Evolutionary conservation across 2,113 vertebrate species (phyloP).

Genomic region (Oreocharis arfaki): DNA sequence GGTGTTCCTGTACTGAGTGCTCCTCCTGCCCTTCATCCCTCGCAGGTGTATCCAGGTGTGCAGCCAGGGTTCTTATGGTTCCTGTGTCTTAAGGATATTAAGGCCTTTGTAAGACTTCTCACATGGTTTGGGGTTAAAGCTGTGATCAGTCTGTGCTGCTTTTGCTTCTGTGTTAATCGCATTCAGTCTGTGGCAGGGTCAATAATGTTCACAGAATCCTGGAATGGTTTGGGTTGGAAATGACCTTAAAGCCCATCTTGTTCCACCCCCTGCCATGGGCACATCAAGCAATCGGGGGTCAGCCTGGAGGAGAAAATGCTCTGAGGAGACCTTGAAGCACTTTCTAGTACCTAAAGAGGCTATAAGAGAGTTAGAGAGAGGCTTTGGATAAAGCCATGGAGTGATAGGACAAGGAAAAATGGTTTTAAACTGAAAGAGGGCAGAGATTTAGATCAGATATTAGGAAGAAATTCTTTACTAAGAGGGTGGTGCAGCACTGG

Average conservation of each 20-base stretch:
- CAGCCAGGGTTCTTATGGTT: neutral
- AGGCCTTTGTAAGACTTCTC: neutral
- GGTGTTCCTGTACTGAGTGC: too few relatives aligned
- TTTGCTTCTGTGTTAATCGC: neutral
- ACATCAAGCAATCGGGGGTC: neutral
- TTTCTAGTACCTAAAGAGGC: neutral
- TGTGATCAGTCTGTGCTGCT: neutral
- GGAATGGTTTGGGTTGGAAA: neutral
- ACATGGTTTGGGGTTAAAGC: rapidly evolving
- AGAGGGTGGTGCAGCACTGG: neutral
- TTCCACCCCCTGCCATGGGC: neutral
- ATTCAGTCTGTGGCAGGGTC: neutral
- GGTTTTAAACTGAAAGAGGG: neutral
- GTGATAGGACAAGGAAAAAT: neutral
- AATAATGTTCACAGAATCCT: rapidly evolving
- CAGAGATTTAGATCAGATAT: neutral
- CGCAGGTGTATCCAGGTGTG: neutral
- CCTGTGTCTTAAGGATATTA: neutral
- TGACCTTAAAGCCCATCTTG: neutral
- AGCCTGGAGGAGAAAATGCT: neutral
- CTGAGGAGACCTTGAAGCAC: neutral
- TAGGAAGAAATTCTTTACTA: neutral
- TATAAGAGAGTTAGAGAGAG: neutral
- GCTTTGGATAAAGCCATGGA: neutral
- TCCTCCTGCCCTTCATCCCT: neutral